Percentiles rank a stretch among this genome's conserved stretches.
phyloP scores from a whole-genome alignment of 2,797 vertebrate genomes.

The Psittacula echo region DNA sequence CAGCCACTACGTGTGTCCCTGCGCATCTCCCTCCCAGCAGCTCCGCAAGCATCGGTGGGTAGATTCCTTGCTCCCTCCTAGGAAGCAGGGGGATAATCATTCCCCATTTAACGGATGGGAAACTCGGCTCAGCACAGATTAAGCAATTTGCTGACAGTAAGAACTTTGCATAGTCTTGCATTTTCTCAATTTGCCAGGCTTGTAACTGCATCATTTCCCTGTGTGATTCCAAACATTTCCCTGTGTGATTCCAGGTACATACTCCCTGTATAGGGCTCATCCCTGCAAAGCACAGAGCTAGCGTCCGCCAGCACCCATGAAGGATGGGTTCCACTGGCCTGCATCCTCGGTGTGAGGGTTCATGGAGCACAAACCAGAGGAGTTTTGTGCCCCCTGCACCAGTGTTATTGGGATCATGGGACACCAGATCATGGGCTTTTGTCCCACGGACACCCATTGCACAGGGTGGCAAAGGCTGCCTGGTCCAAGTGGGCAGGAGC shows the following conservation, averaged over 20 bases:
- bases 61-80: background rate
- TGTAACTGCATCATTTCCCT: background rate
- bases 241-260: background rate
- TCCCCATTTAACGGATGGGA: background rate
- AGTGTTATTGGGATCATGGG: background rate
- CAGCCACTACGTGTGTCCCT: background rate
- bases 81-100: background rate
- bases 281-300: rapidly evolving
- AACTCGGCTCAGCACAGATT: background rate
- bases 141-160: constrained; percentile 32
- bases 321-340: rapidly evolving
- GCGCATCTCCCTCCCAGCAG: background rate
- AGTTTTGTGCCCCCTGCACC: background rate
- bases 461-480: no score
- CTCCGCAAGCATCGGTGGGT: background rate
- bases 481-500: background rate
- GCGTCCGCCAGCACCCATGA: rapidly evolving
- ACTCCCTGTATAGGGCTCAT: background rate
- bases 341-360: rapidly evolving
- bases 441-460: rapidly evolving
- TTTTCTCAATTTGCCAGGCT: constrained; percentile 1
- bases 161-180: background rate
- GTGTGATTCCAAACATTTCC: background rate
- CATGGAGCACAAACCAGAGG: rapidly evolving
- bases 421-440: background rate